Evolutionary conservation across 2,797 vertebrate genomes (phyloP).

Genomic region (Moxostoma hubbsi): DNA sequence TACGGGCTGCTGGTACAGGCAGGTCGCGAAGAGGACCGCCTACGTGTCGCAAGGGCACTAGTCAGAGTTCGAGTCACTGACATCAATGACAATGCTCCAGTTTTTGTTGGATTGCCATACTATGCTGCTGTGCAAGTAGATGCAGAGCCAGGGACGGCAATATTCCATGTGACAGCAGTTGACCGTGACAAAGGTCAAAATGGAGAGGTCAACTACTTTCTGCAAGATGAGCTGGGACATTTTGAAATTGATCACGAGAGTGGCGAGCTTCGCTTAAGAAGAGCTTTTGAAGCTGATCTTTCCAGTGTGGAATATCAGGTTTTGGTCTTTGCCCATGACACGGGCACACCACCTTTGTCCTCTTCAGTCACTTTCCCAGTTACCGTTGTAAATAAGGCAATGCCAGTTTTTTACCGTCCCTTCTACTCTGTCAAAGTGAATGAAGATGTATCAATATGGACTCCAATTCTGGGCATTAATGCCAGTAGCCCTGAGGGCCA

Average conservation of each 20-base stretch:
- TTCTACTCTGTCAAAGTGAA: conserved; percentile 91
- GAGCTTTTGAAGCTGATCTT: conserved; percentile 91
- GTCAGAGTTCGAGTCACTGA: conserved; percentile 92
- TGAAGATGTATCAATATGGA: conserved; percentile 89
- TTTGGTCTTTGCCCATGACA: conserved; percentile 88
- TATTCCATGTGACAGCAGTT: conserved; percentile 90
- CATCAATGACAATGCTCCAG: conserved; percentile 91
- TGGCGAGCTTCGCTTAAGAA: conserved; percentile 87
- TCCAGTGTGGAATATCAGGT: conserved; percentile 95
- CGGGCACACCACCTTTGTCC: conserved; percentile 87
- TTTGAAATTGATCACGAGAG: conserved; percentile 90
- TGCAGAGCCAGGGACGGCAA: conserved; percentile 87
- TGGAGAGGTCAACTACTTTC: conserved; percentile 89
- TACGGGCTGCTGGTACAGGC: conserved; percentile 96
- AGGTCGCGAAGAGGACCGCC: conserved; percentile 87
- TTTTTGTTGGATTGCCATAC: conserved; percentile 95
- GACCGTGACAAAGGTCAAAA: conserved; percentile 93
- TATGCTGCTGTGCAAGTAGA: conserved; percentile 96
- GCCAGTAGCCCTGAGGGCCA: conserved; percentile 96
- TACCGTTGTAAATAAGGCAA: conserved; percentile 97
- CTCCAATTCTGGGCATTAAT: conserved; percentile 91
- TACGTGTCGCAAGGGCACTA: conserved; percentile 90
- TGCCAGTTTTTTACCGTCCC: conserved; percentile 95
- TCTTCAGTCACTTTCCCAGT: conserved; percentile 88
- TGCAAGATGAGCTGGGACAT: conserved; percentile 90